phyloP scores from a whole-genome alignment of 2,113 vertebrate species.

The Lutjanus erythropterus region DNA sequence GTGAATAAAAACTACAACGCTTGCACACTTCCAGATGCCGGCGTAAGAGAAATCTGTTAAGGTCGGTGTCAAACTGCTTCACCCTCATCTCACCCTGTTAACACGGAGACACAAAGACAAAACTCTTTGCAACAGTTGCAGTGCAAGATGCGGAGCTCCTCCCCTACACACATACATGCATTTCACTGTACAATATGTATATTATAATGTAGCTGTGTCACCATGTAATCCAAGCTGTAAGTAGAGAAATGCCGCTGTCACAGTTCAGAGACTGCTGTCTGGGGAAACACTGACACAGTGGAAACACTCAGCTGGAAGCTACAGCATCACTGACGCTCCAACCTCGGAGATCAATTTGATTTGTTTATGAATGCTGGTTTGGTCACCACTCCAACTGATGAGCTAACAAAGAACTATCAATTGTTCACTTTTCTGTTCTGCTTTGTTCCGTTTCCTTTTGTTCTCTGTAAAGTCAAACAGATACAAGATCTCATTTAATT shows the following conservation, averaged over 20 bases:
- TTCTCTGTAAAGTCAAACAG: conserved; percentile 16
- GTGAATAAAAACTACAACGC: too few relatives aligned
- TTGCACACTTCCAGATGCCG: too few relatives aligned
- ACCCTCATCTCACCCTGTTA: neutral
- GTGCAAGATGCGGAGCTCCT: neutral
- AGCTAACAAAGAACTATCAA: neutral
- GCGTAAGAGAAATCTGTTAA: neutral
- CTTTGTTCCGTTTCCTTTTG: neutral
- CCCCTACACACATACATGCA: neutral
- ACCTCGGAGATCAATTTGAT: neutral
- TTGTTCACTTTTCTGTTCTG: neutral
- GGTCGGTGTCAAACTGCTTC: neutral
- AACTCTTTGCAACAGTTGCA: neutral
- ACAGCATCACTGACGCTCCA: conserved; percentile 12
- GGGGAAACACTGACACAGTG: conserved; percentile 20
- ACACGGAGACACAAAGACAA: neutral
- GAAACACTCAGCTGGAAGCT: conserved; percentile 26
- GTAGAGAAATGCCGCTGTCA: conserved; percentile 41
- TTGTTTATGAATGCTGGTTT: neutral
- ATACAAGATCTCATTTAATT: neutral
- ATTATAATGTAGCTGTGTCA: neutral
- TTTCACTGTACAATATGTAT: too few relatives aligned
- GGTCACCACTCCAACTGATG: neutral
- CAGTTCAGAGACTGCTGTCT: conserved; percentile 21
- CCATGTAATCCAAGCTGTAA: conserved; percentile 24